phyloP scores from a whole-genome alignment of 2,888 invertebrate genomes.

The Synanthedon formicaeformis region DNA sequence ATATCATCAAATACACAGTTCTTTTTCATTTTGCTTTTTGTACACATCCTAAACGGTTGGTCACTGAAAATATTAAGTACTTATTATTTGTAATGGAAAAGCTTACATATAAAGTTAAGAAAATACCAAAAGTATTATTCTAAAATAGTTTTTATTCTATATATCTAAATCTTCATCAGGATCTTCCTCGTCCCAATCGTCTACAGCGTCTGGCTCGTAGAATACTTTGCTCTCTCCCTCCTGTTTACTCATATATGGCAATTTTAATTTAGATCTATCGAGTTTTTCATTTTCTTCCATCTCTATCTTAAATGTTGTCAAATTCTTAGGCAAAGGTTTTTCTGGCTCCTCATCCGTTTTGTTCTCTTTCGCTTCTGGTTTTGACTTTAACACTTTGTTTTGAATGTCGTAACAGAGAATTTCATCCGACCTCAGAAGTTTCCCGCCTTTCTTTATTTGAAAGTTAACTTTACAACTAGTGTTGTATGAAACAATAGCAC shows the following conservation, averaged over 20 bases:
- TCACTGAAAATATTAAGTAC: too few species aligned
- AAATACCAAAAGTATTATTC: neutral
- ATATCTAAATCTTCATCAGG: constrained; percentile 88
- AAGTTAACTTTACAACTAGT: constrained; percentile 30
- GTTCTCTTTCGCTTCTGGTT: constrained; percentile 28
- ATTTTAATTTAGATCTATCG: constrained; percentile 68
- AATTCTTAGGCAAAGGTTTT: constrained; percentile 42
- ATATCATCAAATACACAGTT: neutral
- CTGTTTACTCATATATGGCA: constrained; percentile 73
- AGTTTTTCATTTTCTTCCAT: constrained; percentile 72
- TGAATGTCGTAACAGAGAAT: constrained; percentile 34
- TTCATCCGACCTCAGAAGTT: constrained; percentile 58
- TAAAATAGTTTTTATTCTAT: constrained; percentile 19
- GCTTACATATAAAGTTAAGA: too few species aligned
- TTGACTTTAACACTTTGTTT: constrained; percentile 31
- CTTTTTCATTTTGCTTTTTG: neutral
- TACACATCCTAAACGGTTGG: too few species aligned
- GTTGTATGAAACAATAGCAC: constrained; percentile 42
- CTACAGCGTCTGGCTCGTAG: constrained; percentile 81
- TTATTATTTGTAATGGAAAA: too few species aligned
- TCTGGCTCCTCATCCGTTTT: constrained; percentile 36
- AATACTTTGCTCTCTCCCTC: constrained; percentile 74
- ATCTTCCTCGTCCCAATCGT: constrained; percentile 89
- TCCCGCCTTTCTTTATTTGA: constrained; percentile 64
- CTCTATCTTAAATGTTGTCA: constrained; percentile 76